These are phyloP conservation scores for Euplagia quadripunctaria DNA, from an alignment of 2,888 invertebrate species.

Conservation along the genomic window DNA sequence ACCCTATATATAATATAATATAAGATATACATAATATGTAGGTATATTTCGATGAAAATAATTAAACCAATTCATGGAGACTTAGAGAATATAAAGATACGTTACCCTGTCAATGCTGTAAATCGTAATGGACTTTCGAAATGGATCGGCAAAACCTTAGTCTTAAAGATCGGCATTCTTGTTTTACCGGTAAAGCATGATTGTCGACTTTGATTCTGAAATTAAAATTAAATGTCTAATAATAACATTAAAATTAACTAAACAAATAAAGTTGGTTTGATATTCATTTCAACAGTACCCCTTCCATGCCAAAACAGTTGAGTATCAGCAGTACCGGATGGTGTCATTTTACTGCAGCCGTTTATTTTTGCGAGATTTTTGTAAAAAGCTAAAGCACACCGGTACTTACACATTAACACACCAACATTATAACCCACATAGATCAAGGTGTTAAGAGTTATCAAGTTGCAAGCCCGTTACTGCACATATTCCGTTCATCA, in stretches of 20 bases:
- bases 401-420: conserved; percentile 60
- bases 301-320: conserved; percentile 43
- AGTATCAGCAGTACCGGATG: conserved; percentile 68
- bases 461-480: conserved; percentile 84
- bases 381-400: conserved; percentile 73
- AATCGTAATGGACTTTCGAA: neutral
- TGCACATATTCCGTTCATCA: conserved; percentile 66
- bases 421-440: conserved; percentile 84
- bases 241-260: neutral
- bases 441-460: conserved; percentile 84
- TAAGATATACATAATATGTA: neutral
- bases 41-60: neutral
- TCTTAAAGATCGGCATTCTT: neutral
- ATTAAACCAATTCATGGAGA: neutral
- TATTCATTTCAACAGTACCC: conserved; percentile 5
- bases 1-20: neutral
- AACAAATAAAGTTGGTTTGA: neutral
- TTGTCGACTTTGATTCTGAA: no score
- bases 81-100: neutral
- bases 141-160: neutral
- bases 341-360: conserved; percentile 79
- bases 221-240: no score
- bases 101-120: neutral
- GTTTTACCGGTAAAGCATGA: no score
- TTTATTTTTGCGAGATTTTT: conserved; percentile 73